These are phyloP conservation scores for Pseudococcus jackbeardsleyi DNA, from an alignment of 2,888 invertebrate genomes.

Conservation along the genomic window DNA sequence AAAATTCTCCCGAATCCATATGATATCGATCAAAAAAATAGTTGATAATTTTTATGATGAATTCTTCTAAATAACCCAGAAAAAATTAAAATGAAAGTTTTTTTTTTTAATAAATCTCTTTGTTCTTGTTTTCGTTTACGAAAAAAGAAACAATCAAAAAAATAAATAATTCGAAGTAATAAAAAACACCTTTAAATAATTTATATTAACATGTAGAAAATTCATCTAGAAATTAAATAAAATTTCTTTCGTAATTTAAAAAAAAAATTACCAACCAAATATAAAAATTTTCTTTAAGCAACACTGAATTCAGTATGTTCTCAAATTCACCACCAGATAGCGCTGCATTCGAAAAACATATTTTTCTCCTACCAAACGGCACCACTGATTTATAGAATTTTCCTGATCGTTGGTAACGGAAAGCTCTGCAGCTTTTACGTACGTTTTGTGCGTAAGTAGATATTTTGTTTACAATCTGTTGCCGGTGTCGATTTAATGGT, in stretches of 20 bases:
- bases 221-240: too few relatives aligned
- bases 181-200: too few relatives aligned
- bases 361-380: background rate
- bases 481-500: constrained; percentile 26
- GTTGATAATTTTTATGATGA: too few relatives aligned
- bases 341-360: background rate
- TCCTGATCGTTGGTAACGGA: constrained; percentile 19
- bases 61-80: too few relatives aligned
- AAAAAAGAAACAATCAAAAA: too few relatives aligned
- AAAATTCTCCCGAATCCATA: too few relatives aligned
- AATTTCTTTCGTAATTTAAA: background rate
- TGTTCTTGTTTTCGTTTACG: too few relatives aligned
- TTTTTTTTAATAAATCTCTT: too few relatives aligned
- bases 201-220: too few relatives aligned
- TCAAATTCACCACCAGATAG: background rate
- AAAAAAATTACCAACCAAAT: background rate
- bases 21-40: too few relatives aligned
- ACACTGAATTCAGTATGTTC: background rate
- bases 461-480: constrained; percentile 57
- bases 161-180: too few relatives aligned
- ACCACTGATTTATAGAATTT: constrained; percentile 29
- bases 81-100: too few relatives aligned
- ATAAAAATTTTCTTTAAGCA: background rate
- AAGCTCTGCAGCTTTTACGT: background rate
- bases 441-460: constrained; percentile 16